A percentile compares a stretch with the other conserved stretches of the same genome.
These are phyloP conservation scores for Dendrocopos noguchii DNA, from an alignment of 2,113 vertebrate genomes.

Conservation along the genomic window DNA sequence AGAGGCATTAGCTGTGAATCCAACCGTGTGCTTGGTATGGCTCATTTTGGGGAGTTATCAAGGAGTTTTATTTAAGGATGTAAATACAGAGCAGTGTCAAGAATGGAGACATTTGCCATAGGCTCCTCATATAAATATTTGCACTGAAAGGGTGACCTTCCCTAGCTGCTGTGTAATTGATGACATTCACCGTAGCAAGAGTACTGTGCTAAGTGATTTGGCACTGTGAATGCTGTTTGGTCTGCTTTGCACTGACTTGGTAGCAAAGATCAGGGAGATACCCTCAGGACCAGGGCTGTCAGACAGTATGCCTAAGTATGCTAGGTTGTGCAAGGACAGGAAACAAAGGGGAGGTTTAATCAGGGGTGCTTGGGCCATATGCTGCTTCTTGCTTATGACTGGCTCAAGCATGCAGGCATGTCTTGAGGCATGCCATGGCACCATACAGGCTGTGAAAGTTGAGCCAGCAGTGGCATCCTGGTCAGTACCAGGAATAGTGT, in stretches of 20 bases:
- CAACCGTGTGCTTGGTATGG: background rate
- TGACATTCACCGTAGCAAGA: background rate
- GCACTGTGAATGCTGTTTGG: background rate
- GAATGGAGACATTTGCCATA: slow-evolving; percentile 18
- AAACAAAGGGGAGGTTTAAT: background rate
- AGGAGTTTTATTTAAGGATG: slow-evolving; percentile 49
- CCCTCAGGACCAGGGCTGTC: background rate
- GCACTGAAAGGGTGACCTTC: slow-evolving; percentile 2
- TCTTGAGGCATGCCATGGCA: background rate
- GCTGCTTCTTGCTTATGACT: background rate
- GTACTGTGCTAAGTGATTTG: background rate
- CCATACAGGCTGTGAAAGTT: background rate
- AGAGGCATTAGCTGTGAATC: background rate
- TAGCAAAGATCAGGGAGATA: background rate
- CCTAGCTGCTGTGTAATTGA: slow-evolving; percentile 43
- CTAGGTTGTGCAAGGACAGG: accelerated
- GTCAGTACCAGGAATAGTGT: too few species aligned
- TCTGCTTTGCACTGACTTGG: background rate
- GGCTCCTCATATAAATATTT: slow-evolving; percentile 39
- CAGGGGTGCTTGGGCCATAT: accelerated
- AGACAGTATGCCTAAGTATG: background rate
- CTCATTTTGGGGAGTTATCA: slow-evolving; percentile 21
- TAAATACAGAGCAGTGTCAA: slow-evolving; percentile 44
- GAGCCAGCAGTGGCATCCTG: too few species aligned
- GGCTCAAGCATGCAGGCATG: background rate